Conservation (phyloP, 2,888 invertebrate species). For the Polia nebulosa region DNA sequence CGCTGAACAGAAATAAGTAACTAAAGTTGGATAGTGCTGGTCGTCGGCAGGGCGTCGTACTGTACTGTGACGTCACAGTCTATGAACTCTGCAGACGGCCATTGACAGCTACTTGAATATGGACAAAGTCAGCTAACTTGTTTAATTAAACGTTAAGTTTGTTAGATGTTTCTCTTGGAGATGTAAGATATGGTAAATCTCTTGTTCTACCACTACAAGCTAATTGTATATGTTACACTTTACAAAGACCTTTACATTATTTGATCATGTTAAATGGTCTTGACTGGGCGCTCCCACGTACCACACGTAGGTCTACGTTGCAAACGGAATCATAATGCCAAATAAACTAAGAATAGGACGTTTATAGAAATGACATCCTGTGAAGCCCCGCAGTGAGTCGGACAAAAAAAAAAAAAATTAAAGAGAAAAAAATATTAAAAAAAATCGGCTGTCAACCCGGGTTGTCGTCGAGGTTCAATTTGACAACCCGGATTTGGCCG, state of each 20-base stretch:
- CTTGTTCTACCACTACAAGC: background rate
- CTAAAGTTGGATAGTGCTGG: background rate
- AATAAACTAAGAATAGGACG: background rate
- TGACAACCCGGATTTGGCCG: too few species aligned
- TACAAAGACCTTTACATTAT: too few species aligned
- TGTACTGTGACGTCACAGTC: slow-evolving; percentile 20
- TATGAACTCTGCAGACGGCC: slow-evolving; percentile 13
- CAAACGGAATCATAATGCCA: background rate
- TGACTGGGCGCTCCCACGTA: background rate
- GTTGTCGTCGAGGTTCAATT: too few species aligned
- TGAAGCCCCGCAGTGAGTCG: too few species aligned
- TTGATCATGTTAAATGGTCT: background rate
- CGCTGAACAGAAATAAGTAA: background rate
- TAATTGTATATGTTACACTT: too few species aligned
- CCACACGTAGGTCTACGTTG: background rate
- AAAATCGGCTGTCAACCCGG: too few species aligned
- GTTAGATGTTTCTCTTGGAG: background rate
- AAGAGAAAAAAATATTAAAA: too few species aligned
- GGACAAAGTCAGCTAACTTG: slow-evolving; percentile 7
- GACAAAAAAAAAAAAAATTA: too few species aligned
- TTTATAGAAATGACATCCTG: too few species aligned
- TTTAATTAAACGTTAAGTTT: slow-evolving; percentile 16
- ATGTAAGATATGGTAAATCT: background rate
- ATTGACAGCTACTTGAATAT: slow-evolving; percentile 12
- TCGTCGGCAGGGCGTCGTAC: background rate